Base-by-base conservation (phyloP, 2,888 invertebrate species). In the Strigamia maritima region DNA sequence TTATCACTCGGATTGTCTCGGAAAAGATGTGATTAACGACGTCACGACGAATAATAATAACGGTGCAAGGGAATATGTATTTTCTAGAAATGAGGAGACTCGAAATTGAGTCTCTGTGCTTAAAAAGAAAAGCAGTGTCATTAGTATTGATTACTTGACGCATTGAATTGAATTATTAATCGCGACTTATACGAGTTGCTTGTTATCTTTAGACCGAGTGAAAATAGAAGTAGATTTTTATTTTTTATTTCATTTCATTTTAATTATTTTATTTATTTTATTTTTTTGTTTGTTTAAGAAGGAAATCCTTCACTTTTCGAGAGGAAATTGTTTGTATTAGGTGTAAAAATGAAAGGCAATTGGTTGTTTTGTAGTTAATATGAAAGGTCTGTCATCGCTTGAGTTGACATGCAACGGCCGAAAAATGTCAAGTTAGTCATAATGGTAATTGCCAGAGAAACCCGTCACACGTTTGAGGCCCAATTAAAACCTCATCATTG, bases 11-110 rank as follows among this genome's bases (percentile, higher is more conserved):
- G 54, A 54, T 54, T 54, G 54, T 54, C 54, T 19, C n/a, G 54
- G 54, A 54, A 54, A 54, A 54, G 44, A 54, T 54, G 54, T 54
- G 54, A 54, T 54, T 54, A 54, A 54, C 54, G 54, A 54, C 54
- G 54, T 54, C 54, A 54, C 54, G 4, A 2, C 6, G 54, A 19
- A 19, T 54, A 19, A 19, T 54, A 54, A 54, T 22, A n/a, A n/a
- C n/a, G n/a, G 22, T 19, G 8, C 3, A 54, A 54, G n/a, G n/a
- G n/a, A 54, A 54, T 19, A 54, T 54, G 54, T 54, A 54, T 54
- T 54, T 54, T 19, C n/a, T 19, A n/a, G 19, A 54, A 54, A 54
- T 19, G 54, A 54, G 19, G 54, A 54, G 8, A 6, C 54, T n/a
- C 22, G 22, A 19, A 19, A 54, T 54, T 54, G 54, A 54, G 22